Base-by-base conservation (phyloP, 2,113 vertebrate genomes). In the Sclerurus mexicanus region DNA sequence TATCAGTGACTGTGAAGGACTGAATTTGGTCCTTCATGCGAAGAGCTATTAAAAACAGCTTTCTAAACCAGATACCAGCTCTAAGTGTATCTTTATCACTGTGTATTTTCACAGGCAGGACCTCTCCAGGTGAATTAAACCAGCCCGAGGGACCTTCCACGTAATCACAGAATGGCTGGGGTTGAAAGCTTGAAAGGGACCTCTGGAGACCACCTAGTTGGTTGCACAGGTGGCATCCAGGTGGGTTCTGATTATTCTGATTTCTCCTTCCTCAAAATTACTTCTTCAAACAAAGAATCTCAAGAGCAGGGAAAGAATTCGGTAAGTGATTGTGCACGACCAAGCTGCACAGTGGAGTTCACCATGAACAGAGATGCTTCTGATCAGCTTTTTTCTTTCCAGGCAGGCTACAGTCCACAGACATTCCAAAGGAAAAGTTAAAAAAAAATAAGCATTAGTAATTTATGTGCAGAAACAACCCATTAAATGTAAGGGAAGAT, bases 381-480 rank as follows among this genome's bases (percentile, higher is more conserved):
- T 7, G 5, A 62, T 30, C 55, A 44, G 14, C 24, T 89, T 42
- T 35, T 13, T 5, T 84, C 50, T 55, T 74, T 16, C 25, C 24
- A 53, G 60, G 46, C 20, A 42, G 55, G 21, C 30, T 76, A 13
- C 20, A 62, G 64, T 22, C n/a, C 50, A 37, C 0, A 74, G 33
- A 39, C 4, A 66, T 6, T 4, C 12, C 14, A 59, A 59, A 40
- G 28, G 21, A 5, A 8, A 58, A 52, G 25, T n/a, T n/a, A 8
- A 2, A 9, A 4, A 11, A 13, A 6, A 39, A 9, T 4, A 8
- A 23, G 1, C 14, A 9, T 35, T 31, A 22, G 19, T 4, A 59
- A 80, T 77, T 77, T 72, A 37, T 47, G 12, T 39, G 78, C 46
- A 80, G 58, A 76, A 93, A 75, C 35, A 82, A 50, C 27, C 47